phyloP scores from a whole-genome alignment of 1,140 invertebrate genomes.

The Sycobia sp. region DNA sequence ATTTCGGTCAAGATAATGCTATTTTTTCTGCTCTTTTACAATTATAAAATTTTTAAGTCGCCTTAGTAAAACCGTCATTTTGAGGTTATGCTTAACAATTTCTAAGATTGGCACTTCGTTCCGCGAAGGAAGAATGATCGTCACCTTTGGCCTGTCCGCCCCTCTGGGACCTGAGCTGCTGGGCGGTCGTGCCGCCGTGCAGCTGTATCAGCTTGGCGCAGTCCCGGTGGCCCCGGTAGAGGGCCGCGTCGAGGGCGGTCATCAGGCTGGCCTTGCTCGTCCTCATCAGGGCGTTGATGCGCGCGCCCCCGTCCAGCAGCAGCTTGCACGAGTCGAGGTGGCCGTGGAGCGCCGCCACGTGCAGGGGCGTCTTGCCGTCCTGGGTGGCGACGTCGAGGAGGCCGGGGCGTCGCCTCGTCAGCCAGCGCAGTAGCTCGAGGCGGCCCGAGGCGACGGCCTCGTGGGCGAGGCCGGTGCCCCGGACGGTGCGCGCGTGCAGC shows the following conservation, averaged over 20 bases:
- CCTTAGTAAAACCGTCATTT: no score
- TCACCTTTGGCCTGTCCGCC: conserved; percentile 49
- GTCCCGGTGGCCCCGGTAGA: conserved; percentile 82
- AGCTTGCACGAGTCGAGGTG: conserved; percentile 93
- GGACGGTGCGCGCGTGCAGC: conserved; percentile 87
- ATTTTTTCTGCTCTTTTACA: no score
- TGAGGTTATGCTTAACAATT: no score
- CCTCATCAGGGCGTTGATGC: conserved; percentile 82
- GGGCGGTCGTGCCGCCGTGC: conserved; percentile 73
- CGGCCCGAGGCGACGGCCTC: conserved; percentile 92
- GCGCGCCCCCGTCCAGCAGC: conserved; percentile 78
- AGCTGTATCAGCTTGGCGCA: conserved; percentile 92
- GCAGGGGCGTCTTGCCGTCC: conserved; percentile 89
- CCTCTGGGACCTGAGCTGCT: conserved; percentile 47
- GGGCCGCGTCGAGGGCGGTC: conserved; percentile 89
- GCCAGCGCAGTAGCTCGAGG: conserved; percentile 85
- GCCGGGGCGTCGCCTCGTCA: conserved; percentile 80
- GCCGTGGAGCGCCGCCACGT: conserved; percentile 93
- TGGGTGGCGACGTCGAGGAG: conserved; percentile 89
- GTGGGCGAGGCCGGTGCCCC: conserved; percentile 67
- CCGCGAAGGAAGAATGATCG: no score
- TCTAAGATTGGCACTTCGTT: no score
- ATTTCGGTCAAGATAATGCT: no score
- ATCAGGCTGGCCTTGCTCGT: conserved; percentile 81
- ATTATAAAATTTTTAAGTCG: no score